Base-by-base conservation (phyloP, 2,797 vertebrate genomes). In the Acropternis orthonyx region DNA sequence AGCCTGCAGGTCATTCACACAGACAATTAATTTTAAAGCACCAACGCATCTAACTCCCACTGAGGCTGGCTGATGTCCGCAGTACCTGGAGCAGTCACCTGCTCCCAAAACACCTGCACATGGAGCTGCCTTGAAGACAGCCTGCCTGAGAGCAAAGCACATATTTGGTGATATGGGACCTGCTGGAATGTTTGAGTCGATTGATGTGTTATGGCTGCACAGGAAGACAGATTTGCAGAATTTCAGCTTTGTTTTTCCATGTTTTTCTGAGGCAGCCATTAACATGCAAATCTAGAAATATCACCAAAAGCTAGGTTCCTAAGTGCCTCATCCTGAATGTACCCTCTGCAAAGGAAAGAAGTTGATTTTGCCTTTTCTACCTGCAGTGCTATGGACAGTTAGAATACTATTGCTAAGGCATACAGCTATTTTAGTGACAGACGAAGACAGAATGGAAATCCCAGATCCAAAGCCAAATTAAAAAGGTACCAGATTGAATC, bases 31-130 rank as follows among this genome's bases (percentile, higher is more conserved):
- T 71, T 76, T 39, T 62, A 30, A 62, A 76, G 6, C 16, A 46
- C 8, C 27, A 34, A 19, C 14, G 23, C 6, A 1, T 20, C 14
- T 30, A 62, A 14, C 13, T 34, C 30, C 12, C 6, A 16, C 5
- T 15, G 68, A 55, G 37, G 44, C 28, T 0, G 3, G 2, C 27
- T 87, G 27, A 10, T 26, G 21, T 8, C 10, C 44, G 23, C 0
- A 0, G 48, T 46, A 32, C 7, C 27, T 36, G 7, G 34, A 46
- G 37, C 37, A 61, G 61, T 14, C 30, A 32, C 32, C 44, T 84
- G 44, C 32, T 32, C 58, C 41, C 8, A 32, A 10, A 3, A 21
- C 12, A 24, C 12, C 34, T 37, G 23, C 37, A 7, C 19, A 7
- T 12, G 54, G 22, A 59, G 17, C 15, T 76, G 28, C 27, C 49